Percentiles rank a stretch among this genome's conserved stretches.
These are phyloP conservation scores for Motacilla tschutschensis DNA, from an alignment of 2,113 vertebrate genomes.

Conservation along the genomic window DNA sequence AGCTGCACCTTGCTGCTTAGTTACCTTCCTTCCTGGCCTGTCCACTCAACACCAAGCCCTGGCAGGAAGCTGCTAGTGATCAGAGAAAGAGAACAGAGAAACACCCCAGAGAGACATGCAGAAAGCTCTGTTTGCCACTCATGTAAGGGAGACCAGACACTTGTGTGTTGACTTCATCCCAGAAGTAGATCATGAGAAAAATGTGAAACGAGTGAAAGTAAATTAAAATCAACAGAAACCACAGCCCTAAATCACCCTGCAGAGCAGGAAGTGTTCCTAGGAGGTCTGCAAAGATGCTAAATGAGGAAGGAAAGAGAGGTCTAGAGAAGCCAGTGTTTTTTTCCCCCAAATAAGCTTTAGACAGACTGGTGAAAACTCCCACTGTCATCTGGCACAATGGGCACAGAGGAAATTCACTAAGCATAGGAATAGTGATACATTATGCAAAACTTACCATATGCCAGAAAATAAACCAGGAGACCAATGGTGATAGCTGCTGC, in stretches of 20 bases:
- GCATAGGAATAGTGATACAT: not conserved
- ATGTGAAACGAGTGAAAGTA: not conserved
- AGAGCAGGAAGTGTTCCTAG: not conserved
- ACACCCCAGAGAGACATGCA: not conserved
- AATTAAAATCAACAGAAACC: not conserved
- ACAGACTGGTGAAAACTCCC: not conserved
- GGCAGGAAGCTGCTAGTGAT: not conserved
- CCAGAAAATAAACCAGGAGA: constrained; percentile 68
- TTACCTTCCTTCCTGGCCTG: not conserved
- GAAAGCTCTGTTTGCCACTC: not conserved
- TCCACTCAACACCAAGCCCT: not conserved
- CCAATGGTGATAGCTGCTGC: constrained; percentile 53
- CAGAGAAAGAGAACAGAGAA: not conserved
- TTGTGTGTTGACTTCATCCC: not conserved
- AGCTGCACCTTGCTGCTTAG: not conserved
- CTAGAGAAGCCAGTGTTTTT: not conserved
- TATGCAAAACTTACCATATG: constrained; percentile 61
- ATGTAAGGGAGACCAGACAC: not conserved
- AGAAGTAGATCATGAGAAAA: not conserved
- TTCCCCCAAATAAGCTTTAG: not conserved
- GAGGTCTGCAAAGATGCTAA: not conserved
- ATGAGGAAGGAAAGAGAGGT: not conserved
- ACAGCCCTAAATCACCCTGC: not conserved
- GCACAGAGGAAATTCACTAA: not conserved
- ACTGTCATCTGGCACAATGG: not conserved